Conservation (phyloP, 2,113 vertebrate genomes). For the Micromys minutus region DNA sequence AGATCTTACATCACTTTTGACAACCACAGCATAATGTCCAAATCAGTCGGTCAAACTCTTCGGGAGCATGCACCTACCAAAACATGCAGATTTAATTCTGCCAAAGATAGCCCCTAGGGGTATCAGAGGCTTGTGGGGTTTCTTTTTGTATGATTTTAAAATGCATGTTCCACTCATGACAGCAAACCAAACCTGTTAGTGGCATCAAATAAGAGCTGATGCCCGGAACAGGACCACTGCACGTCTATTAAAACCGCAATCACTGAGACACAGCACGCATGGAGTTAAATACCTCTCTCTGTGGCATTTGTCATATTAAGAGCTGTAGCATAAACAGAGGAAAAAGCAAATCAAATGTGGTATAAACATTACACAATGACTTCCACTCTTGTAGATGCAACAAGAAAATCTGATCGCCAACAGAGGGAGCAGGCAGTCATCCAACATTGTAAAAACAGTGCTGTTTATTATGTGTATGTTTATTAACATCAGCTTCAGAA, state of each 20-base stretch:
- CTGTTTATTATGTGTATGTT: background rate
- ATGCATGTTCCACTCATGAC: conserved; percentile 27
- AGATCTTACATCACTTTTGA: background rate
- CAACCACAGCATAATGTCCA: background rate
- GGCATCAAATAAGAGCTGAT: conserved; percentile 65
- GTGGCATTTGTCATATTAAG: conserved; percentile 77
- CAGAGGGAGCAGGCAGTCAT: background rate
- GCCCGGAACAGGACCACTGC: conserved; percentile 60
- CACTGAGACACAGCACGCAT: conserved; percentile 75
- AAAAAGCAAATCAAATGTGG: conserved; percentile 64
- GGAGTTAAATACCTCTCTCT: conserved; percentile 79
- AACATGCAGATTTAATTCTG: conserved; percentile 70
- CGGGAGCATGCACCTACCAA: conserved; percentile 69
- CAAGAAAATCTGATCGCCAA: conserved; percentile 16
- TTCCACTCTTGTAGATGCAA: conserved; percentile 50
- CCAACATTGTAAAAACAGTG: background rate
- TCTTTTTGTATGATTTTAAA: conserved; percentile 48
- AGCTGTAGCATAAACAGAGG: conserved; percentile 74
- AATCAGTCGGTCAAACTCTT: background rate
- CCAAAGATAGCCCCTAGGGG: background rate
- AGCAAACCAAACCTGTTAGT: conserved; percentile 74
- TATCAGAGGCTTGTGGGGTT: background rate
- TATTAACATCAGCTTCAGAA: background rate
- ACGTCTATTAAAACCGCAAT: conserved; percentile 70
- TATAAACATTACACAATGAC: background rate